Percentiles rank a stretch among this genome's conserved stretches.
phyloP scores from a whole-genome alignment of 1,140 invertebrate genomes.

The Bombus superbus region DNA sequence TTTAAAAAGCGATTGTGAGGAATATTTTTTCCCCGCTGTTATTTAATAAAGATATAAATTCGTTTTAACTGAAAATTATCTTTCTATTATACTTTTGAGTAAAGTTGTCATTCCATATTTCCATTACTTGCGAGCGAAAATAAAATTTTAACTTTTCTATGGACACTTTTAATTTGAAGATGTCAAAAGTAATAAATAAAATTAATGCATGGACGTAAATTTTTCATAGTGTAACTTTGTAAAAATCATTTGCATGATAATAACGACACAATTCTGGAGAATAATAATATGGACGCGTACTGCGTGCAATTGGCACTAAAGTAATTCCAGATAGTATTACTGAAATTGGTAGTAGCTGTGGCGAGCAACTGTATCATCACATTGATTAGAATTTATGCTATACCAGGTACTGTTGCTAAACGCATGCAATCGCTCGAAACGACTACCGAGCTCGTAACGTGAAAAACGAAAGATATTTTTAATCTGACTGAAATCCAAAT shows the following conservation, averaged over 20 bases:
- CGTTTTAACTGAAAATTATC: background rate
- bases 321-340: background rate
- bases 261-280: background rate
- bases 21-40: too few relatives aligned
- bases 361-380: background rate
- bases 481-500: background rate
- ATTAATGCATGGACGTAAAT: background rate
- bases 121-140: background rate
- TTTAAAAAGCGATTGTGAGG: background rate
- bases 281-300: background rate
- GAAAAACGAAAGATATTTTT: background rate
- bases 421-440: background rate
- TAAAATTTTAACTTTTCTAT: background rate
- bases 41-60: background rate
- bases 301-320: background rate
- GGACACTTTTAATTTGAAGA: background rate
- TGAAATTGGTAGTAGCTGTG: background rate
- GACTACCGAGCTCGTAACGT: background rate
- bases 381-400: constrained; percentile 5
- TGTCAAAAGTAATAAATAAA: background rate
- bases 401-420: background rate
- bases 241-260: background rate
- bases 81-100: background rate
- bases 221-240: background rate
- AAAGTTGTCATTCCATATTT: background rate